Conservation (phyloP, 2,113 vertebrate species). For the Urocitellus parryii region DNA sequence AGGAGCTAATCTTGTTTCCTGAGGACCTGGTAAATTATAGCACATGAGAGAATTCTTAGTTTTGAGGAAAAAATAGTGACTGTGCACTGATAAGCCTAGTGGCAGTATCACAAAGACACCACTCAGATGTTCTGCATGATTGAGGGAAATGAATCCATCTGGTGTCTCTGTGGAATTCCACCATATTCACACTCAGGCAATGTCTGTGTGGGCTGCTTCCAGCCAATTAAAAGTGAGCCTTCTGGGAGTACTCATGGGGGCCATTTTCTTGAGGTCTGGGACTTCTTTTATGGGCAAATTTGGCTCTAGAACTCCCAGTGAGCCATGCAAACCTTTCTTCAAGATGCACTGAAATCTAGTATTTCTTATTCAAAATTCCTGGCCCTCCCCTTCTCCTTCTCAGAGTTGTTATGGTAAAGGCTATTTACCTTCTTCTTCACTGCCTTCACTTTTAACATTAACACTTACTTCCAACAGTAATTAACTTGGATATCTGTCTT, state of each 20-base stretch:
- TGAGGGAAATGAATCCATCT: background rate
- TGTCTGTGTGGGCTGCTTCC: background rate
- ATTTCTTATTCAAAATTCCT: background rate
- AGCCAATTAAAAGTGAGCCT: background rate
- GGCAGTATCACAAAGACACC: background rate
- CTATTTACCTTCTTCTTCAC: background rate
- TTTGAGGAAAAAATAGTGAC: background rate
- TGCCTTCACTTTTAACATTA: background rate
- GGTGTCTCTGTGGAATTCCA: background rate
- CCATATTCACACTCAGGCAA: background rate
- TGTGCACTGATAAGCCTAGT: background rate
- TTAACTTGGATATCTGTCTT: no score
- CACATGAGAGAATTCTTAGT: background rate
- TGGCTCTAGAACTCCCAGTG: background rate
- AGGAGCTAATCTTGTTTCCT: background rate
- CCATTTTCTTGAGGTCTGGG: background rate
- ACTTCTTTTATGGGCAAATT: background rate
- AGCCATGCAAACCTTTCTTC: background rate
- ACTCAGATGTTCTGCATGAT: background rate
- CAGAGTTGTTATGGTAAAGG: background rate
- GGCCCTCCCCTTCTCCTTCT: background rate
- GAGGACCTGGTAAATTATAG: background rate
- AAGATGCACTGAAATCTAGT: background rate
- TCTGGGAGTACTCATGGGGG: background rate
- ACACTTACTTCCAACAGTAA: no score